A percentile compares a stretch with the other conserved stretches of the same genome.
Evolutionary conservation across 64 coral and sea anemone genomes (phyloP).

Genomic region (Montipora foliosa): DNA sequence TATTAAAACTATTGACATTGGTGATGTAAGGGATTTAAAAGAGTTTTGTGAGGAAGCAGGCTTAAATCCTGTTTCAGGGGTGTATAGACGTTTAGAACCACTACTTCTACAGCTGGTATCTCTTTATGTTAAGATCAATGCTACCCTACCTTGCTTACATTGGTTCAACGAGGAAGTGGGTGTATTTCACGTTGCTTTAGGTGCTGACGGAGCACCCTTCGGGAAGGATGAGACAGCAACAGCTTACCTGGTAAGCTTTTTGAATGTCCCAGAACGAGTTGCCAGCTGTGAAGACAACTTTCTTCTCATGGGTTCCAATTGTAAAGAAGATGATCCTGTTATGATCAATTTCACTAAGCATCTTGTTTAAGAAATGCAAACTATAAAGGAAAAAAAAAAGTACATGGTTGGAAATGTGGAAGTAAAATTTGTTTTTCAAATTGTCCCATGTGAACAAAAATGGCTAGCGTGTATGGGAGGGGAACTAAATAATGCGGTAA

Average conservation of each 20-base stretch:
- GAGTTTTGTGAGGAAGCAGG: constrained; percentile 28
- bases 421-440: constrained; percentile 38
- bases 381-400: constrained; percentile 31
- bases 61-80: constrained; percentile 2
- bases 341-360: constrained; percentile 71
- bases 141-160: constrained; percentile 26
- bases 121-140: constrained; percentile 60
- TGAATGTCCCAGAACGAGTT: not conserved
- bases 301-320: constrained; percentile 62
- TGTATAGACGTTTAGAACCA: constrained; percentile 29
- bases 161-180: constrained; percentile 59
- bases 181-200: constrained; percentile 60
- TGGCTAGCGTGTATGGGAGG: constrained; percentile 62
- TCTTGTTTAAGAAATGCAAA: constrained; percentile 60
- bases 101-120: constrained; percentile 55
- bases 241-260: constrained; percentile 55
- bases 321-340: constrained; percentile 63
- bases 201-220: constrained; percentile 68
- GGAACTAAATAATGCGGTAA: constrained; percentile 72
- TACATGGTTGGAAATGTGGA: not conserved
- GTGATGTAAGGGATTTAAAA: constrained; percentile 57
- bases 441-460: constrained; percentile 63
- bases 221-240: constrained; percentile 64
- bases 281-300: constrained; percentile 63
- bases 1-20: constrained; percentile 68